These are phyloP conservation scores for Metopia argyrocephala DNA, from an alignment of 2,888 invertebrate species.

Conservation along the genomic window DNA sequence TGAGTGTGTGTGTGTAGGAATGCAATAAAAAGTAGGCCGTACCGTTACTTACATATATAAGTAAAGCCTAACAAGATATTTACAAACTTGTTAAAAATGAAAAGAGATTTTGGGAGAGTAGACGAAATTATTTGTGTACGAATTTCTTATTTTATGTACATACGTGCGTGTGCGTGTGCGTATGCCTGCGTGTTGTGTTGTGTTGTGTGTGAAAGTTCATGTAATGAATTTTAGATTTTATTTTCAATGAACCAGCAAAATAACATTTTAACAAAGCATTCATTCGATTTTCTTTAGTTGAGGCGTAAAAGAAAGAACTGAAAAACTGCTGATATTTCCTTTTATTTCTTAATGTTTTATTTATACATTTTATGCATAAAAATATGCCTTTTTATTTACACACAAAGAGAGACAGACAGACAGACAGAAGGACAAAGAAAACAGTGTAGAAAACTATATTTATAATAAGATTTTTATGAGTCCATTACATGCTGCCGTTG, in stretches of 20 bases:
- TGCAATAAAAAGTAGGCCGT: constrained; percentile 64
- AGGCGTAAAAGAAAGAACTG: neutral
- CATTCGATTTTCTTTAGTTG: neutral
- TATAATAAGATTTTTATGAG: constrained; percentile 48
- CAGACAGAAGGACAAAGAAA: neutral
- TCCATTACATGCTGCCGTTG: constrained; percentile 55
- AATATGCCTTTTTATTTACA: constrained; percentile 52
- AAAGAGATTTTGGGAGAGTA: too few relatives aligned
- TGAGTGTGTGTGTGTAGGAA: neutral
- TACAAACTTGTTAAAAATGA: too few relatives aligned
- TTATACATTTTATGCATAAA: constrained; percentile 49
- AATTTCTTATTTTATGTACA: neutral
- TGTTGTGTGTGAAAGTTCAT: constrained; percentile 60
- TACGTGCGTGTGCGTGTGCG: neutral
- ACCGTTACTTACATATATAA: too few relatives aligned
- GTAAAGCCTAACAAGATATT: too few relatives aligned
- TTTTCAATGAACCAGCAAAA: constrained; percentile 68
- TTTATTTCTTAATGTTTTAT: constrained; percentile 53
- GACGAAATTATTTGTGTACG: neutral
- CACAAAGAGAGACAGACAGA: neutral
- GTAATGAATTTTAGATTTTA: constrained; percentile 75
- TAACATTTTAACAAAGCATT: constrained; percentile 42
- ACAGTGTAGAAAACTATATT: neutral
- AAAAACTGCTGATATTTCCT: constrained; percentile 48
- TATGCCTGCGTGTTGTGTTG: constrained; percentile 62